A percentile compares a stretch with the other conserved stretches of the same genome.
Evolutionary conservation across 2,797 vertebrate species (phyloP).

Genomic region (Melanotaenia pygmaea): DNA sequence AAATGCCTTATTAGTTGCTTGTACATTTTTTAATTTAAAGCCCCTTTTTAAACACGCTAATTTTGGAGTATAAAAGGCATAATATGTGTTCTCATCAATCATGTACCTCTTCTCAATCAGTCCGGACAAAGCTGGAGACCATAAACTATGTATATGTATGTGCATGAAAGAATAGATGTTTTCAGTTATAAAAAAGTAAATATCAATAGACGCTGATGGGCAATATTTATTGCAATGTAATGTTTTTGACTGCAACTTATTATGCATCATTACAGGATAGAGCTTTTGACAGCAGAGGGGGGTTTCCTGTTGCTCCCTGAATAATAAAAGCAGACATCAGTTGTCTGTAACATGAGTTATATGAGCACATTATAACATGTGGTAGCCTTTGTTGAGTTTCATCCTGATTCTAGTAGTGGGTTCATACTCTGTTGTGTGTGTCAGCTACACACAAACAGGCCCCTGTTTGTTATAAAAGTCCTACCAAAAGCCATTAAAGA

Average conservation of each 20-base stretch:
- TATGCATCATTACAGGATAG: constrained; percentile 19
- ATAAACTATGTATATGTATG: background rate
- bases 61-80: background rate
- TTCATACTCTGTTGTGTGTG: constrained; percentile 59
- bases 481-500: constrained; percentile 64
- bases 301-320: constrained; percentile 2
- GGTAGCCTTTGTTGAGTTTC: constrained; percentile 59
- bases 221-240: background rate
- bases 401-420: constrained; percentile 40
- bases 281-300: constrained; percentile 14
- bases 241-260: constrained; percentile 17
- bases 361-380: constrained; percentile 49
- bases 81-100: background rate
- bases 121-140: constrained; percentile 14
- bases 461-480: constrained; percentile 71
- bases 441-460: constrained; percentile 51
- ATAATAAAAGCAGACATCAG: constrained; percentile 49
- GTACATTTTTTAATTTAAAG: background rate
- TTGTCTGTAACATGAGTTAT: constrained; percentile 62
- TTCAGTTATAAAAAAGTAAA: background rate
- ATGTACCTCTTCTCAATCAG: background rate
- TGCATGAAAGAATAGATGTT: background rate
- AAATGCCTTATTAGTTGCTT: background rate
- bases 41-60: background rate
- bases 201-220: background rate